Conservation (phyloP, 1,140 invertebrate genomes). For the Aradophagus sp. region DNA sequence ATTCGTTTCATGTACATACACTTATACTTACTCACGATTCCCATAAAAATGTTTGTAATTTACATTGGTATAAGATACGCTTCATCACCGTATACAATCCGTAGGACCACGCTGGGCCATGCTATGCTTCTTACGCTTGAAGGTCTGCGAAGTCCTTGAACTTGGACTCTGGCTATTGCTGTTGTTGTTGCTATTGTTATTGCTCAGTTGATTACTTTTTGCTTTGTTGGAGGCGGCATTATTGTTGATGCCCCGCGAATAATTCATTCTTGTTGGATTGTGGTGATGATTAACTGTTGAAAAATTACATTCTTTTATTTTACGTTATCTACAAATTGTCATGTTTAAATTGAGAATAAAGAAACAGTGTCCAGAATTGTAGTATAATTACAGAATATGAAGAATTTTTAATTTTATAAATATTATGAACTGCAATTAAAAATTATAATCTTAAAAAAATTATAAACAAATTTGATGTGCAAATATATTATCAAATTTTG, state of each 20-base stretch:
- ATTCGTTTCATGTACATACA: conserved; percentile 38
- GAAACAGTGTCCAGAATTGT: no score
- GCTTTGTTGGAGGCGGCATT: conserved; percentile 68
- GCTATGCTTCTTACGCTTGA: conserved; percentile 71
- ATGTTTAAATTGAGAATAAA: no score
- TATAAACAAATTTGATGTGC: no score
- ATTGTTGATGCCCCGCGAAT: conserved; percentile 67
- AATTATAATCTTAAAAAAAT: no score
- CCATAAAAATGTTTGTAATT: conserved; percentile 37
- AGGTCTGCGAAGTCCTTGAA: conserved; percentile 59
- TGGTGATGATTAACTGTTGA: conserved; percentile 66
- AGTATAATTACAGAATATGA: no score
- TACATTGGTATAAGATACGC: conserved; percentile 41
- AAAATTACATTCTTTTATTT: conserved; percentile 7
- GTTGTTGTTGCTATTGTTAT: conserved; percentile 64
- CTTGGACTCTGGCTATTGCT: conserved; percentile 66
- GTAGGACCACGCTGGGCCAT: conserved; percentile 65
- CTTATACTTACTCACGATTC: conserved; percentile 32
- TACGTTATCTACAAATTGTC: no score
- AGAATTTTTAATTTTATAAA: no score
- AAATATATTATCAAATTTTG: no score
- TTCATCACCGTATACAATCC: conserved; percentile 74
- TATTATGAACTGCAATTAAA: no score
- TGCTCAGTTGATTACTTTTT: conserved; percentile 66
- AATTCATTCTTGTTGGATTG: conserved; percentile 63